phyloP scores from a whole-genome alignment of 2,888 invertebrate species.

The Neelides folsomi region DNA sequence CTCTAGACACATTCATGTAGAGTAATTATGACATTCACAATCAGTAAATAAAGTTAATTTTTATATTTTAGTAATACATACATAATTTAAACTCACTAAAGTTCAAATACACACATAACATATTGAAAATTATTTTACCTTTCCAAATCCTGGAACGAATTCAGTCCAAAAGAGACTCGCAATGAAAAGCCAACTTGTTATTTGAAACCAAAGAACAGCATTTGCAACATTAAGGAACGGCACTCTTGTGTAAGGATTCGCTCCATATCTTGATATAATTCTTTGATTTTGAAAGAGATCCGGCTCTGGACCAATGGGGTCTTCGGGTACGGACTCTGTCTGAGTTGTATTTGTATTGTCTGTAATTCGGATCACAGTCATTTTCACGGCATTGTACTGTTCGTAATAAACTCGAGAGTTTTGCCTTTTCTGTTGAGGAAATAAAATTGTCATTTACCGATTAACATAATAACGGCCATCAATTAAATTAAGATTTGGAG shows the following conservation, averaged over 20 bases:
- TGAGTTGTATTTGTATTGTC: not conserved
- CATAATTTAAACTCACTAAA: too few species aligned
- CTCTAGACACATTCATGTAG: too few species aligned
- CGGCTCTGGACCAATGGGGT: not conserved
- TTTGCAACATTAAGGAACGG: constrained; percentile 14
- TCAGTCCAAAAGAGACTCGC: constrained; percentile 40
- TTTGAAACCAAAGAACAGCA: constrained; percentile 21
- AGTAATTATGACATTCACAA: too few species aligned
- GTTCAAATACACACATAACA: too few species aligned
- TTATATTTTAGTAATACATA: too few species aligned
- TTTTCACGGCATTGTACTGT: constrained; percentile 16
- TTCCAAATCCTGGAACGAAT: constrained; percentile 43
- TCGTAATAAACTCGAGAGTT: constrained; percentile 7
- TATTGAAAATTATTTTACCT: too few species aligned
- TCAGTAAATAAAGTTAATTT: too few species aligned
- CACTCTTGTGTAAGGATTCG: constrained; percentile 15
- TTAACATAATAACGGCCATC: too few species aligned
- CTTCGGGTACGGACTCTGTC: too few species aligned
- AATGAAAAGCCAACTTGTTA: constrained; percentile 18
- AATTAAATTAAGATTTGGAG: not conserved
- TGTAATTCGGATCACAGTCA: constrained; percentile 3
- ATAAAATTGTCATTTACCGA: too few species aligned
- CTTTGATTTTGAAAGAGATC: not conserved
- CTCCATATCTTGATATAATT: constrained; percentile 2
- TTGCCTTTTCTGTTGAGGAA: not conserved